Conservation (phyloP, 35 echinoderm and acorn worm species). For the Apostichopus parvimensis region DNA sequence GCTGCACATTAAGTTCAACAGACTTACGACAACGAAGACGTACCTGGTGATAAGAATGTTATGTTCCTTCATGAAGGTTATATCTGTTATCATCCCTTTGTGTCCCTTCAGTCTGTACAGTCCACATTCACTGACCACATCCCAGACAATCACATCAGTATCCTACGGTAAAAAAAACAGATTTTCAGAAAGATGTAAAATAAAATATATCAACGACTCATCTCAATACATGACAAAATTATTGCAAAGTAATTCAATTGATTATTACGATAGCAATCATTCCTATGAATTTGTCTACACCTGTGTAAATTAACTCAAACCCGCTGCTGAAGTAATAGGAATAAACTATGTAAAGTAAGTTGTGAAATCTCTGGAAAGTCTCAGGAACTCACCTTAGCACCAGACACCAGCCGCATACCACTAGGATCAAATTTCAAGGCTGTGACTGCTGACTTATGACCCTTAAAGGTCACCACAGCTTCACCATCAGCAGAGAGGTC, state of each 20-base stretch:
- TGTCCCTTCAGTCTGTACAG: constrained; percentile 97
- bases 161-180: constrained; percentile 58
- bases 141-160: constrained; percentile 95
- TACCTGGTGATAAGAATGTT: constrained; percentile 94
- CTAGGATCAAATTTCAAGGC: constrained; percentile 71
- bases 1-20: no score
- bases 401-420: constrained; percentile 73
- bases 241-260: no score
- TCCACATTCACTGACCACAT: constrained; percentile 95
- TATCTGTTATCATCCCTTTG: constrained; percentile 86
- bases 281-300: no score
- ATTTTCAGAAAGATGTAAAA: no score
- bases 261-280: no score
- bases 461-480: constrained; percentile 81
- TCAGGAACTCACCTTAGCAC: constrained; percentile 75
- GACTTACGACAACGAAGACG: not conserved
- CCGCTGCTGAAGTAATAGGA: no score
- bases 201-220: no score
- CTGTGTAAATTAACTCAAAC: no score
- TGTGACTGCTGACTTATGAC: constrained; percentile 93
- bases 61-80: constrained; percentile 83
- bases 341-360: no score
- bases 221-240: no score
- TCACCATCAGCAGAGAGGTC: constrained; percentile 64
- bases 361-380: not conserved